Conservation (phyloP, 2,888 invertebrate genomes). For the Cosmia pyralina region DNA sequence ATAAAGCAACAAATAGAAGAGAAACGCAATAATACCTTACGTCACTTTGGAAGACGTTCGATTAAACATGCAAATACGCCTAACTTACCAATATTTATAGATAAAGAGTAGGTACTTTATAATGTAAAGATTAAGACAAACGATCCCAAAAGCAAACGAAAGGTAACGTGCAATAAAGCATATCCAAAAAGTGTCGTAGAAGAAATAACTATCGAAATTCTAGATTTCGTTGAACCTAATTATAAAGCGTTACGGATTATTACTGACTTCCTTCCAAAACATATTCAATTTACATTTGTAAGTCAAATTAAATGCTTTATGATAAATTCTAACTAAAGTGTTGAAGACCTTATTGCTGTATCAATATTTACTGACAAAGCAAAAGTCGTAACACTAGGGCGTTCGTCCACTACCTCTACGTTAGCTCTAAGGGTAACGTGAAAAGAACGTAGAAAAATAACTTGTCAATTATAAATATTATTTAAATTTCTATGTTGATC, state of each 20-base stretch:
- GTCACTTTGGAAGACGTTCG: slow-evolving; percentile 90
- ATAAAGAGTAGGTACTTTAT: slow-evolving; percentile 73
- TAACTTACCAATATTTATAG: slow-evolving; percentile 84
- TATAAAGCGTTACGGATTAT: slow-evolving; percentile 90
- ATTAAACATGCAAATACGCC: slow-evolving; percentile 87
- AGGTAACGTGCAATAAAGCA: slow-evolving; percentile 82
- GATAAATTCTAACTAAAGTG: slow-evolving; percentile 53
- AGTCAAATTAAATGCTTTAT: slow-evolving; percentile 57
- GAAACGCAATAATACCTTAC: slow-evolving; percentile 78
- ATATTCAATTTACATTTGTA: slow-evolving; percentile 75
- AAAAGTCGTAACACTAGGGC: slow-evolving; percentile 67
- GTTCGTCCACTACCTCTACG: slow-evolving; percentile 62
- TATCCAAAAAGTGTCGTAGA: slow-evolving; percentile 80
- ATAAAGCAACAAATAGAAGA: slow-evolving; percentile 56
- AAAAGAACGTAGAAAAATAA: slow-evolving; percentile 90
- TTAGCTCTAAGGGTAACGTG: slow-evolving; percentile 79
- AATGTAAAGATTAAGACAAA: slow-evolving; percentile 69
- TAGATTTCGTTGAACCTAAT: slow-evolving; percentile 88
- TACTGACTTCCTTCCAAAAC: slow-evolving; percentile 81
- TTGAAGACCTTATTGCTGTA: slow-evolving; percentile 72
- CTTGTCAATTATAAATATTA: slow-evolving; percentile 88
- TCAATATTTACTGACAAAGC: slow-evolving; percentile 70
- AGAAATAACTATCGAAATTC: slow-evolving; percentile 86
- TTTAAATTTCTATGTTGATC: slow-evolving; percentile 89
- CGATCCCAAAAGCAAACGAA: slow-evolving; percentile 70